Base-by-base conservation (phyloP, 2,797 vertebrate species). In the Lepus townsendii region DNA sequence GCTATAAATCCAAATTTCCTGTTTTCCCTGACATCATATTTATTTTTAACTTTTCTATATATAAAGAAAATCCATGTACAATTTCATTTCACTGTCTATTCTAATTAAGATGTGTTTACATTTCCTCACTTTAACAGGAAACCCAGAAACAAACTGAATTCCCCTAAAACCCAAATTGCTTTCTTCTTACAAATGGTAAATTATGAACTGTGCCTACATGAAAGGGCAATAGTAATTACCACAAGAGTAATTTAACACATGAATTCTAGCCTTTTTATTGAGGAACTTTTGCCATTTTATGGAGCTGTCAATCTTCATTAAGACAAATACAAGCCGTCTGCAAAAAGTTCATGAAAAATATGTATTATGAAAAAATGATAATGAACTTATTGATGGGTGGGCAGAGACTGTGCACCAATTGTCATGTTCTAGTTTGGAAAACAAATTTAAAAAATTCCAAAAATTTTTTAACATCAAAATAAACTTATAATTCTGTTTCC, bases 321-420 rank as follows among this genome's bases (percentile, higher is more conserved):
- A 87, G 32, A 65, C 75, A 93, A 76, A 26, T 76, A 72, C 19
- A 57, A 57, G 54, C 16, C 14, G 4, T 17, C 54, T 57, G 4
- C 54, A 57, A 57, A 57, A 57, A 57, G 54, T 57, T 57, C 54
- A 57, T 57, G 54, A 57, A 57, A 57, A 20, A 57, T 57, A 17
- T 16, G 19, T 17, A 57, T 57, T 57, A 20, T 57, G 17, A 16
- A 57, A 57, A 57, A 57, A 57, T 54, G 7, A 3, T 99, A 99
- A 99, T 99, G 99, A 99, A 94, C 22, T 89, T 98, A 68, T n/a
- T 99, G 99, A 99, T 99, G 99, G 99, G 99, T 99, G 99, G 99
- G 99, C 99, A 98, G 97, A 99, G 97, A 98, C 98, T 97, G 90
- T 90, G 96, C 99, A 99, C 96, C 99, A 99, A 99, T 97, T 99